Conservation (phyloP, 2,113 vertebrate genomes). For the Perca fluviatilis region DNA sequence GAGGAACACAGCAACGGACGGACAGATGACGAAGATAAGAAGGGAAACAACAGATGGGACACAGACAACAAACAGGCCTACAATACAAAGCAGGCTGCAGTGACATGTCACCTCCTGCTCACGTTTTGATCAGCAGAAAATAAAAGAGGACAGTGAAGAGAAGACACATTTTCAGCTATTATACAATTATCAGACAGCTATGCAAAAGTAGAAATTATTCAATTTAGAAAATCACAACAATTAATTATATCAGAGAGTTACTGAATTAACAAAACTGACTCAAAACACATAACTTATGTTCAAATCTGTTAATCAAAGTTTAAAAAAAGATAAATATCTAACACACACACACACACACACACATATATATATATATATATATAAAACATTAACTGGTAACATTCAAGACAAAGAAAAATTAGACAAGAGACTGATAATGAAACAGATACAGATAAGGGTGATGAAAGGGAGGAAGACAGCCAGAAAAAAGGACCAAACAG, state of each 20-base stretch:
- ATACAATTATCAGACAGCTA: background rate
- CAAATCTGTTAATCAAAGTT: too few species aligned
- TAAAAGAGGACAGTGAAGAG: background rate
- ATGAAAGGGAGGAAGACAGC: slow-evolving; percentile 43
- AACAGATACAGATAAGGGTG: slow-evolving; percentile 40
- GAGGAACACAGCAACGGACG: slow-evolving; percentile 11
- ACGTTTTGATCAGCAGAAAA: slow-evolving; percentile 28
- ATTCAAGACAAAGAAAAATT: too few species aligned
- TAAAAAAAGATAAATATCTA: too few species aligned
- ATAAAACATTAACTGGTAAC: too few species aligned
- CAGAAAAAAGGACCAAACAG: slow-evolving; percentile 41
- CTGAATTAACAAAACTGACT: background rate
- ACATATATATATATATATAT: too few species aligned
- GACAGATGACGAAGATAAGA: slow-evolving; percentile 41
- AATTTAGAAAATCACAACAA: too few species aligned
- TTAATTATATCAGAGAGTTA: background rate
- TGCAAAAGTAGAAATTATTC: background rate
- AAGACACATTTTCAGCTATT: background rate
- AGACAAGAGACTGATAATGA: too few species aligned
- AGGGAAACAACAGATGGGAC: slow-evolving; percentile 30
- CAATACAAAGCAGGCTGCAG: slow-evolving; percentile 15
- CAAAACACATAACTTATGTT: too few species aligned
- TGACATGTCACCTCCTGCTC: slow-evolving; percentile 29
- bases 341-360: too few species aligned
- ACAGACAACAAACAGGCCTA: slow-evolving; percentile 20